Conservation (phyloP, 2,888 invertebrate genomes). For the Sialis lutaria region DNA sequence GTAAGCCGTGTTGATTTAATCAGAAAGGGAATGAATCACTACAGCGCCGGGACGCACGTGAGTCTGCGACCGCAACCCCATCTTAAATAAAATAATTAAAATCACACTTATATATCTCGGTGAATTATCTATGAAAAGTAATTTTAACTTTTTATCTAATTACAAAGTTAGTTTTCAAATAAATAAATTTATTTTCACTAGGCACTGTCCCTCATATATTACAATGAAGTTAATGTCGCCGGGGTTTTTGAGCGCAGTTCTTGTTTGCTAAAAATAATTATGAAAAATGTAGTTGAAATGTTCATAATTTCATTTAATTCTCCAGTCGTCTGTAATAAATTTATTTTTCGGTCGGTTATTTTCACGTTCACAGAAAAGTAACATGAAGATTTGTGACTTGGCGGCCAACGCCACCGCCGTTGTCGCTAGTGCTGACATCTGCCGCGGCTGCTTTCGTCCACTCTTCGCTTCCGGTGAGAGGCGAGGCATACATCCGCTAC, state of each 20-base stretch:
- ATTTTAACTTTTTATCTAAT: conserved; percentile 7
- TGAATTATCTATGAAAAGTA: conserved; percentile 6
- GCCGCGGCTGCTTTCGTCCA: too few relatives aligned
- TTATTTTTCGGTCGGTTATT: conserved; percentile 6
- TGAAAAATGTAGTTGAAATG: conserved; percentile 7
- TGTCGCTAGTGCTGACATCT: too few relatives aligned
- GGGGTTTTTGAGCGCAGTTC: background rate
- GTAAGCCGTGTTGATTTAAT: too few relatives aligned
- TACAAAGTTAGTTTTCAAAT: conserved; percentile 5
- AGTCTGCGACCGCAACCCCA: too few relatives aligned
- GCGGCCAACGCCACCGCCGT: background rate
- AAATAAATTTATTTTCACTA: conserved; percentile 6
- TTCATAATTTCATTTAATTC: conserved; percentile 7
- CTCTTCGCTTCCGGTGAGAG: too few relatives aligned
- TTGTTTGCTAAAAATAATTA: conserved; percentile 5
- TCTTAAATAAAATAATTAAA: background rate
- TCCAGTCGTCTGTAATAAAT: conserved; percentile 6
- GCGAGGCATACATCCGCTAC: too few relatives aligned
- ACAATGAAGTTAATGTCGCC: conserved; percentile 3
- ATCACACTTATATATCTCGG: conserved; percentile 1
- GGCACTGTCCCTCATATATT: conserved; percentile 4
- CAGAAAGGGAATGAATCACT: too few relatives aligned
- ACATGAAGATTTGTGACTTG: conserved; percentile 1
- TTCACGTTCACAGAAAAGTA: conserved; percentile 2
- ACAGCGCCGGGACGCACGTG: too few relatives aligned